phyloP scores from a whole-genome alignment of 2,113 vertebrate species.

The Lepisosteus oculatus region DNA sequence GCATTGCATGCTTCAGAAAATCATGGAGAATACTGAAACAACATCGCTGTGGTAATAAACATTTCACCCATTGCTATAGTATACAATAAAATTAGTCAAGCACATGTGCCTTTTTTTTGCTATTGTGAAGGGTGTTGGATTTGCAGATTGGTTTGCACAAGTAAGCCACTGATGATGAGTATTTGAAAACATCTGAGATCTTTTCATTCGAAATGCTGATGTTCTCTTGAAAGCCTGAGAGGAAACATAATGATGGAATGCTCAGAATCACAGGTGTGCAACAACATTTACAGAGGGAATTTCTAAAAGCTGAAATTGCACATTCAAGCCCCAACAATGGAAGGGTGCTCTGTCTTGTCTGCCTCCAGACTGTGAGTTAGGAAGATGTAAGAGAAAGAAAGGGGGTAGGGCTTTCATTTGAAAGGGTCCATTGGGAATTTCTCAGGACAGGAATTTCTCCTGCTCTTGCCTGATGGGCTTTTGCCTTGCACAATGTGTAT shows the following conservation, averaged over 20 bases:
- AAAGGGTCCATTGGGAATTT: slow-evolving; percentile 11
- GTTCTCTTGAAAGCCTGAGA: background rate
- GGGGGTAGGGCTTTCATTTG: background rate
- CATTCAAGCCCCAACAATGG: slow-evolving; percentile 6
- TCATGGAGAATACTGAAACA: background rate
- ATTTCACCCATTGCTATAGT: background rate
- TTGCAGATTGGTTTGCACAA: background rate
- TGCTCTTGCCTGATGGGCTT: too few species aligned
- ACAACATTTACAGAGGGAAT: background rate
- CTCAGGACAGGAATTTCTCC: background rate
- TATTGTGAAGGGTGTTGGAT: background rate
- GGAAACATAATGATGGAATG: background rate
- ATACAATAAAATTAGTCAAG: background rate
- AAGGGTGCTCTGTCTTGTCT: background rate
- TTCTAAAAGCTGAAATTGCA: slow-evolving; percentile 20
- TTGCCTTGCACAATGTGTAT: too few species aligned
- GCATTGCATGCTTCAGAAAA: slow-evolving; percentile 7
- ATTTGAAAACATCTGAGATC: background rate
- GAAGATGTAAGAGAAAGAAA: background rate
- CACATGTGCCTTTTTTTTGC: background rate
- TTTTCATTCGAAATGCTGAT: background rate
- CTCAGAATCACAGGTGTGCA: background rate
- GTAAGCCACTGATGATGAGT: background rate
- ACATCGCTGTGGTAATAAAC: too few species aligned
- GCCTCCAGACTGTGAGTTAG: background rate